Conservation (phyloP, 2,113 vertebrate species). For the Anser cygnoides region DNA sequence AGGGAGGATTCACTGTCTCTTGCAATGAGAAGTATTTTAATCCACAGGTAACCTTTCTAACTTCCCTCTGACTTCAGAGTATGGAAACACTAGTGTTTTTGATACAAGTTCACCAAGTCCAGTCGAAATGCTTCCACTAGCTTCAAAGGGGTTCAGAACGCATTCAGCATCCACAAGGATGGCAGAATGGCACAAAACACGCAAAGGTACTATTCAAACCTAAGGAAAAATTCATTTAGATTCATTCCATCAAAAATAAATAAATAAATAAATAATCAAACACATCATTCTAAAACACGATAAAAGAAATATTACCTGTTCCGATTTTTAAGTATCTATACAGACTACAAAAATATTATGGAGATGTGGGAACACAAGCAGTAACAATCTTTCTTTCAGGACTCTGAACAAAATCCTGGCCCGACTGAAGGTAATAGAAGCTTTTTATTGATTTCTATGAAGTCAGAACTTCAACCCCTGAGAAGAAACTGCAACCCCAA, state of each 20-base stretch:
- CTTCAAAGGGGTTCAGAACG: neutral
- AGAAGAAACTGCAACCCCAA: slow-evolving; percentile 15
- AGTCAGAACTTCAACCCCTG: neutral
- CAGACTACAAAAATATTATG: neutral
- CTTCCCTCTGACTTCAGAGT: neutral
- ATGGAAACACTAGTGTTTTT: neutral
- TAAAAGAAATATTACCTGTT: neutral
- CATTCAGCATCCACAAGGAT: neutral
- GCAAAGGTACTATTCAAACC: neutral
- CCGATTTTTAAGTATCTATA: no score
- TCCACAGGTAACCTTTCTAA: neutral
- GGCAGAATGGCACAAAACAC: neutral
- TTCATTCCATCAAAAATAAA: neutral
- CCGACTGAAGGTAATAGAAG: neutral
- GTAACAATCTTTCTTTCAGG: neutral
- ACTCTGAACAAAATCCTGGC: neutral
- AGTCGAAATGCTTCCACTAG: neutral
- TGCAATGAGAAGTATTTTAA: neutral
- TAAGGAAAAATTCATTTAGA: neutral
- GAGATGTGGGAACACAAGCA: neutral
- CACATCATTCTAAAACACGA: neutral
- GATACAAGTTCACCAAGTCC: neutral
- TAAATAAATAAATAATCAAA: neutral
- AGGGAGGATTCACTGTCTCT: neutral
- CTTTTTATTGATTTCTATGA: neutral